phyloP scores from a whole-genome alignment of 1,140 invertebrate species.

The Carposina sasakii region DNA sequence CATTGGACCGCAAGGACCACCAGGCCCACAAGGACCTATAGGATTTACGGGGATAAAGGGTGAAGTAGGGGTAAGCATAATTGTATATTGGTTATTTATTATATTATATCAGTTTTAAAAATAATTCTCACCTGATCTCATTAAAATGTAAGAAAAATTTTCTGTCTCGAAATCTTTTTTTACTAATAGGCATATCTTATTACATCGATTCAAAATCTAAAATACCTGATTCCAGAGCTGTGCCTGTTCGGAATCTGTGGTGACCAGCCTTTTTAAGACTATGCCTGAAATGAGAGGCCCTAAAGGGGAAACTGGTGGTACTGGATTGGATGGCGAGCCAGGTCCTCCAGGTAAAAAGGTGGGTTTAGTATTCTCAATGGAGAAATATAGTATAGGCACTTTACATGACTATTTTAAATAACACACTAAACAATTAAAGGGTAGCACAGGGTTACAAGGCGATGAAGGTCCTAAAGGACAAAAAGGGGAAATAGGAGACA shows the following conservation, averaged over 20 bases:
- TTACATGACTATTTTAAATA: constrained; percentile 1
- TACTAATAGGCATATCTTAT: constrained; percentile 5
- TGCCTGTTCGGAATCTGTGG: constrained; percentile 37
- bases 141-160: too few relatives aligned
- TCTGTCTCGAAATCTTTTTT: not conserved
- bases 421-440: constrained; percentile 17
- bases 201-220: not conserved
- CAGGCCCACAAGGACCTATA: constrained; percentile 25
- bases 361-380: constrained; percentile 8
- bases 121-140: too few relatives aligned
- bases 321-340: constrained; percentile 25
- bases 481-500: constrained; percentile 36
- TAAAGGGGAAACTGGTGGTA: constrained; percentile 25
- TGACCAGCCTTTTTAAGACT: constrained; percentile 30
- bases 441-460: constrained; percentile 26
- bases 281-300: constrained; percentile 50
- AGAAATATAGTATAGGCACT: not conserved
- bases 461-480: constrained; percentile 27
- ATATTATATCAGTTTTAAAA: too few relatives aligned
- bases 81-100: too few relatives aligned
- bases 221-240: constrained; percentile 27
- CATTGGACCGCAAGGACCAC: constrained; percentile 26
- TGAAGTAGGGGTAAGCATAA: constrained; percentile 27
- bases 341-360: constrained; percentile 31
- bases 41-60: constrained; percentile 28